Evolutionary conservation across 2,888 invertebrate genomes (phyloP).

Genomic region (Idaea biselata): DNA sequence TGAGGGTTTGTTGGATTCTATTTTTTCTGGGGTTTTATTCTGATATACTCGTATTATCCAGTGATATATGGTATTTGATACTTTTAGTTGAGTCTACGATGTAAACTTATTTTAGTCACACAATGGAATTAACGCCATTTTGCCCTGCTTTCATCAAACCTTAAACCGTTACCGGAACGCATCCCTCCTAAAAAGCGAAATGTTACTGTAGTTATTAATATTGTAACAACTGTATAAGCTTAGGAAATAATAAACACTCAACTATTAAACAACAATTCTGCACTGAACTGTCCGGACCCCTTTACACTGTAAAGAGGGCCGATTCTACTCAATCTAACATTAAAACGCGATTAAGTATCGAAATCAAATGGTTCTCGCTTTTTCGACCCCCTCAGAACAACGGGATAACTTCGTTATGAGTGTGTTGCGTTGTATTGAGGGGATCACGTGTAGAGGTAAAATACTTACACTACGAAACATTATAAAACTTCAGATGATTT

Average conservation of each 20-base stretch:
- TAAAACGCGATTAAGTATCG: constrained; percentile 34
- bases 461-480: not conserved
- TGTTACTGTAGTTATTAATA: not conserved
- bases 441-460: not conserved
- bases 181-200: not conserved
- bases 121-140: too few species aligned
- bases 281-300: constrained; percentile 1
- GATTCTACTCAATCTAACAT: constrained; percentile 14
- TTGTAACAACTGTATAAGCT: not conserved
- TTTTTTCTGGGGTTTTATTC: not conserved
- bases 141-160: not conserved
- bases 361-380: constrained; percentile 51
- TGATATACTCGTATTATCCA: not conserved
- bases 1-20: not conserved
- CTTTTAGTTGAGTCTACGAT: not conserved
- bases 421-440: not conserved
- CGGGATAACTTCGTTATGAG: constrained; percentile 46
- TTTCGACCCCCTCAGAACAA: constrained; percentile 58
- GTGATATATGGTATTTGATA: not conserved
- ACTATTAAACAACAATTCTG: constrained; percentile 6
- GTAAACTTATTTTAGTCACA: not conserved
- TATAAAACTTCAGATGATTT: not conserved
- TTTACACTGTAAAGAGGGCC: constrained; percentile 7
- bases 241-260: not conserved
- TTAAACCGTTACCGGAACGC: too few species aligned